Evolutionary conservation across 2,113 vertebrate species (phyloP).

Genomic region (Cyanoderma ruficeps): DNA sequence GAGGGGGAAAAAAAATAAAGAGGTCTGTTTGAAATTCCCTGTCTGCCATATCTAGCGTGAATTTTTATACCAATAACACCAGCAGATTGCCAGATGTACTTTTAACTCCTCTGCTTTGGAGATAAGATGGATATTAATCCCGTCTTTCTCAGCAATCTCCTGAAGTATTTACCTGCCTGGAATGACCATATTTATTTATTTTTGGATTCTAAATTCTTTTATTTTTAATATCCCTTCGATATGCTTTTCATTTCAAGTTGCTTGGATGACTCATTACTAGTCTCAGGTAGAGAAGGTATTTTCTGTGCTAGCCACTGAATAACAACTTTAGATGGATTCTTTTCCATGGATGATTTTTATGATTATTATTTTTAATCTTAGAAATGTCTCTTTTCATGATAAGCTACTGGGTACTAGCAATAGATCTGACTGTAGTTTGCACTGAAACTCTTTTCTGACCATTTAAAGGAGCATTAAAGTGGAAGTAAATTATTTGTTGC

Average conservation of each 20-base stretch:
- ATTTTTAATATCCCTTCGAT: not conserved
- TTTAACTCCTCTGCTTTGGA: slow-evolving; percentile 8
- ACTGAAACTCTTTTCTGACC: not conserved
- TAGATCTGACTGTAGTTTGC: slow-evolving; percentile 25
- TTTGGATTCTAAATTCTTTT: not conserved
- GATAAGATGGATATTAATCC: slow-evolving; percentile 6
- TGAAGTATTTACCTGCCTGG: slow-evolving; percentile 31
- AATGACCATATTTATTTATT: not conserved
- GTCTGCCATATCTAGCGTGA: not conserved
- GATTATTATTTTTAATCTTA: slow-evolving; percentile 55
- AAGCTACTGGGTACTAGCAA: not conserved
- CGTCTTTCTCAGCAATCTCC: not conserved
- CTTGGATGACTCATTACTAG: not conserved
- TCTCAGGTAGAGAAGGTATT: not conserved
- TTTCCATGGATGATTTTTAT: slow-evolving; percentile 10
- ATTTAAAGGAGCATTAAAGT: slow-evolving; percentile 25
- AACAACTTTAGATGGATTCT: not conserved
- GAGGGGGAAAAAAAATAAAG: not conserved
- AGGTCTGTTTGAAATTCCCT: not conserved
- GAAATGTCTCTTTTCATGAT: not conserved
- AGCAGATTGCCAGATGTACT: slow-evolving; percentile 11
- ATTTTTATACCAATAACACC: not conserved
- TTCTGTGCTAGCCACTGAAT: not conserved
- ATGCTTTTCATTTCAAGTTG: slow-evolving; percentile 25
- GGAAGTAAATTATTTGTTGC: slow-evolving; percentile 28